Percentiles rank a stretch among this genome's conserved stretches.
Conservation (phyloP, 1,140 invertebrate genomes). For the Glomeris maerens region DNA sequence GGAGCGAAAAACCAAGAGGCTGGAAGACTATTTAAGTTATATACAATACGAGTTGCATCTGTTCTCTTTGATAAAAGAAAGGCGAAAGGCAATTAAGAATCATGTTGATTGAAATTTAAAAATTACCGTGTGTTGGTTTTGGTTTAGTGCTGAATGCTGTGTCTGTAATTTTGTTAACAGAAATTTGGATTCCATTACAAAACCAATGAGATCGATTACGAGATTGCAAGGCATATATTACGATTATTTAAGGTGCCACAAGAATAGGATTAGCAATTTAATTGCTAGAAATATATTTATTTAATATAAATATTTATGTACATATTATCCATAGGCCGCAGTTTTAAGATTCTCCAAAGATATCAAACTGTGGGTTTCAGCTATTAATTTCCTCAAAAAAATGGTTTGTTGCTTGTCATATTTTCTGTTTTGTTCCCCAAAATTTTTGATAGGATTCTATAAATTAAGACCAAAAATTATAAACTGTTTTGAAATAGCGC, state of each 20-base stretch:
- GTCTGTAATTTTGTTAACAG: conserved; percentile 24
- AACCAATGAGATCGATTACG: conserved; percentile 46
- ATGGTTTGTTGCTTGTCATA: conserved; percentile 27
- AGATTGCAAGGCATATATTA: conserved; percentile 47
- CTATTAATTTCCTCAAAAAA: conserved; percentile 53
- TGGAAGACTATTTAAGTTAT: conserved; percentile 55
- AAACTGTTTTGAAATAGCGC: conserved; percentile 21
- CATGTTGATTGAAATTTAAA: not conserved
- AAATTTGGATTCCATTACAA: conserved; percentile 43
- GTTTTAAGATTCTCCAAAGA: conserved; percentile 47
- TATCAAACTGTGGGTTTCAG: conserved; percentile 50
- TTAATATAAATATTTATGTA: not conserved
- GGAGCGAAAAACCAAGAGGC: conserved; percentile 45
- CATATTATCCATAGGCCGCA: conserved; percentile 27
- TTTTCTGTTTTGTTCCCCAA: conserved; percentile 8
- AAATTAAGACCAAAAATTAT: conserved; percentile 4
- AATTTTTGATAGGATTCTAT: conserved; percentile 1
- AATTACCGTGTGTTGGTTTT: conserved; percentile 7
- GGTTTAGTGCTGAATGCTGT: not conserved
- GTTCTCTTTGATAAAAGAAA: conserved; percentile 44
- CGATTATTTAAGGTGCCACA: conserved; percentile 44
- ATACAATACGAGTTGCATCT: conserved; percentile 54
- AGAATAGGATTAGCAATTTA: conserved; percentile 6
- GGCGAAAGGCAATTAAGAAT: conserved; percentile 24
- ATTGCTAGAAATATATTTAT: conserved; percentile 4